phyloP scores from a whole-genome alignment of 2,888 invertebrate genomes.

The Cerastis rubricosa region DNA sequence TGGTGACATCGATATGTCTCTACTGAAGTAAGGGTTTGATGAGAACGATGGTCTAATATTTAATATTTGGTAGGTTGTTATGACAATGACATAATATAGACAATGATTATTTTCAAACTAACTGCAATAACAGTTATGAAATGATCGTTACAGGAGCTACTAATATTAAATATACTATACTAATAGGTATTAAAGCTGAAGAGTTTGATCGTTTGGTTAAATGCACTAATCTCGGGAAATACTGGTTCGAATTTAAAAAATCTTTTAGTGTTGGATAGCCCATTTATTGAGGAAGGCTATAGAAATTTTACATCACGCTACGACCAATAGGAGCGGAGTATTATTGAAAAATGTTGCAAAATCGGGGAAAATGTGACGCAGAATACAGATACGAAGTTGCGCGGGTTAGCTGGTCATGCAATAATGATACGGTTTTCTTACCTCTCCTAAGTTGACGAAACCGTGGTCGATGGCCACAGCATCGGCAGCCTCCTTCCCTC shows the following conservation, averaged over 20 bases:
- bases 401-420: not conserved
- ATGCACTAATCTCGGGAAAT: too few relatives aligned
- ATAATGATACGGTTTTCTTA: constrained; percentile 83
- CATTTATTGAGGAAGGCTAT: too few relatives aligned
- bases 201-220: too few relatives aligned
- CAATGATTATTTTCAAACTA: not conserved
- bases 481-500: constrained; percentile 93
- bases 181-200: too few relatives aligned
- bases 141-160: not conserved
- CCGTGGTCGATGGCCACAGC: constrained; percentile 95
- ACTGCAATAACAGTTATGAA: not conserved
- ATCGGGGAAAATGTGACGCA: too few relatives aligned
- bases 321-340: too few relatives aligned
- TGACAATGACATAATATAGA: not conserved
- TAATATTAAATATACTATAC: too few relatives aligned
- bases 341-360: too few relatives aligned
- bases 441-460: constrained; percentile 96
- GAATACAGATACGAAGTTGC: too few relatives aligned
- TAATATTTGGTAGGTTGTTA: not conserved
- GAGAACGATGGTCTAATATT: not conserved
- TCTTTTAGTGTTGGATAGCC: too few relatives aligned
- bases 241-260: too few relatives aligned
- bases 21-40: not conserved
- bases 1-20: not conserved
- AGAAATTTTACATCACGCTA: too few relatives aligned